phyloP scores from a whole-genome alignment of 2,888 invertebrate species.

The Merodon equestris region DNA sequence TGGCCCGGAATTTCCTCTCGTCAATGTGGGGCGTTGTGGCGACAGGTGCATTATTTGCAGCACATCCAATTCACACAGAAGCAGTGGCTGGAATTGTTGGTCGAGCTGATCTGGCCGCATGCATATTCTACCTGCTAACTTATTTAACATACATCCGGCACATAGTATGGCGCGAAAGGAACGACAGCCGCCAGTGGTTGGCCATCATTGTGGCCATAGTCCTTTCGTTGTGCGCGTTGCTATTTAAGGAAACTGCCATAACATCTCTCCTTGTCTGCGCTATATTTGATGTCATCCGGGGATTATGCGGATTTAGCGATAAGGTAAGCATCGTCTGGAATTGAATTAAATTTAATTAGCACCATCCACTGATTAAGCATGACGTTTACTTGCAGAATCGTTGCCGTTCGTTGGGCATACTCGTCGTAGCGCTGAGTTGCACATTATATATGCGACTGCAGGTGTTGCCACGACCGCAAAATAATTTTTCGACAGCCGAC shows the following conservation, averaged over 20 bases:
- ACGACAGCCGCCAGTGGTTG: slow-evolving; percentile 80
- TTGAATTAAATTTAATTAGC: slow-evolving; percentile 68
- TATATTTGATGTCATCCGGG: slow-evolving; percentile 89
- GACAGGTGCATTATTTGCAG: slow-evolving; percentile 93
- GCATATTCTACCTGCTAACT: slow-evolving; percentile 92
- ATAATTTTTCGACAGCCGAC: slow-evolving; percentile 93
- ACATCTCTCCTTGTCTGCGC: slow-evolving; percentile 94
- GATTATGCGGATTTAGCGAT: slow-evolving; percentile 78
- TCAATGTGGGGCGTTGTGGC: slow-evolving; percentile 85
- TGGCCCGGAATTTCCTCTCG: slow-evolving; percentile 86
- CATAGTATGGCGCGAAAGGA: slow-evolving; percentile 82
- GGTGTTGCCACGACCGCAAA: slow-evolving; percentile 84
- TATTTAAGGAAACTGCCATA: slow-evolving; percentile 97
- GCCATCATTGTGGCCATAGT: slow-evolving; percentile 83
- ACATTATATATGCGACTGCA: slow-evolving; percentile 88
- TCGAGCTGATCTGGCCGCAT: slow-evolving; percentile 94
- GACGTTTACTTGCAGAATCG: slow-evolving; percentile 81
- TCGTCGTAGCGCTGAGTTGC: slow-evolving; percentile 84
- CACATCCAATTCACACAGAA: slow-evolving; percentile 97
- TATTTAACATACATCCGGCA: slow-evolving; percentile 92
- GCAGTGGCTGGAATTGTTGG: slow-evolving; percentile 98
- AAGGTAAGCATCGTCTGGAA: slow-evolving; percentile 79
- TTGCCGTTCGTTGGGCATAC: slow-evolving; percentile 84
- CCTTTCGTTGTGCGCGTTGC: slow-evolving; percentile 88
- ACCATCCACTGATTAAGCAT: slow-evolving; percentile 58